Evolutionary conservation across 1,140 invertebrate genomes (phyloP), one percentile per base, ranked within the genome.

Genomic region (Trichogramma pretiosum): DNA sequence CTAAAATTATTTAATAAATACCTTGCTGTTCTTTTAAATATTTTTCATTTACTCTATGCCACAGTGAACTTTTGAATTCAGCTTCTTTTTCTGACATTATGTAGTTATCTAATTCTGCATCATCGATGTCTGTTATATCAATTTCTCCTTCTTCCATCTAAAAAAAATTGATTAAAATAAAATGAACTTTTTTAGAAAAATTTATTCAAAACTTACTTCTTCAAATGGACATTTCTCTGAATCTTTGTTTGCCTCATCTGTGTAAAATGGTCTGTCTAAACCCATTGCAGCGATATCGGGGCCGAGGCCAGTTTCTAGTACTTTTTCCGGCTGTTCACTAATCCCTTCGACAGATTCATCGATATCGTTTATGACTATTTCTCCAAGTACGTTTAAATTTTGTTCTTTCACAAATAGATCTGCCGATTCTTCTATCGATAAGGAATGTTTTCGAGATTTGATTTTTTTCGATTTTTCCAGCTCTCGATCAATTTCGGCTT

Each of bases 41-140:
- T 30, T 82, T 81, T 18, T 83, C 84, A 68, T 95, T 93, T 1
- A 89, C 70, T 61, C 79, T 79, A 52, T 84, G 81, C 93, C 93
- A 97, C 45, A 93, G 65, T 39, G 73, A 75, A 7, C 83, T 82
- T 73, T 96, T 96, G 23, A 80, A 75, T 39, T 77, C 65, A 2
- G 83, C 77, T 69, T 96, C 93, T 47, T 82, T 75, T 18, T 85
- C 82, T 2, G 78, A 82, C 74, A 97, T 82, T 33, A 97, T 88
- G 57, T 94, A 88, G 38, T 78, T 79, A 62, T 91, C 84, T 11
- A 97, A 74, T 73, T 97, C 93, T 18, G 83, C 80, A 58, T 94
- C 89, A 59, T 93, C 90, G 19, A 93, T 78, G 37, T 83, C 89
- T 38, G 81, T 80, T 5, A 92, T 69, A 58, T 85, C 75, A n/a